Conservation (phyloP, 2,888 invertebrate species). For the Zaprionus lineosus region DNA sequence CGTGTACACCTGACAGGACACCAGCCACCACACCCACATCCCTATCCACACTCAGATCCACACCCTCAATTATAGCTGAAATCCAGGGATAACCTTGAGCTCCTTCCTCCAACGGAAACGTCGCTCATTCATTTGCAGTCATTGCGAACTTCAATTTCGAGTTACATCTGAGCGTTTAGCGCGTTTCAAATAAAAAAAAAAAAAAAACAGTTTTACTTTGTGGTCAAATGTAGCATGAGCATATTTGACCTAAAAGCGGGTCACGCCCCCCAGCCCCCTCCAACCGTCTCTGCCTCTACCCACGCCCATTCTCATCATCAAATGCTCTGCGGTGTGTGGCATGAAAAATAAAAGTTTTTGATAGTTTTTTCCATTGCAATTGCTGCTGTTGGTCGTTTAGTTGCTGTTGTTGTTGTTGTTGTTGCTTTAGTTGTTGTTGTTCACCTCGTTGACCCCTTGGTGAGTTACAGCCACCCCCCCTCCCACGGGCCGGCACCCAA, state of each 20-base stretch:
- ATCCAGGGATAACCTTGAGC: slow-evolving; percentile 1
- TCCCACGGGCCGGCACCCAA: too few relatives aligned
- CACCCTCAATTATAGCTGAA: slow-evolving; percentile 21
- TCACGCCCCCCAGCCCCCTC: slow-evolving; percentile 5
- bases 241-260: slow-evolving; percentile 58
- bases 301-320: slow-evolving; percentile 45
- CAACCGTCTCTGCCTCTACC: neutral
- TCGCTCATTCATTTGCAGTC: slow-evolving; percentile 55
- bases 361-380: slow-evolving; percentile 62
- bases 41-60: too few relatives aligned
- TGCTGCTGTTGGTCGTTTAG: slow-evolving; percentile 13
- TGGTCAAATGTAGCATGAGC: slow-evolving; percentile 78
- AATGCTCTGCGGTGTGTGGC: slow-evolving; percentile 63
- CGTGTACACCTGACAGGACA: too few relatives aligned
- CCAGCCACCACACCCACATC: too few relatives aligned
- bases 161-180: slow-evolving; percentile 64
- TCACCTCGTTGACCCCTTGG: neutral
- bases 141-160: slow-evolving; percentile 63
- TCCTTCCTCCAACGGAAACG: slow-evolving; percentile 10
- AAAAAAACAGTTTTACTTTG: slow-evolving; percentile 74
- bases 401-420: slow-evolving; percentile 9
- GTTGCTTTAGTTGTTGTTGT: neutral
- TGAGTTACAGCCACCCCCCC: too few relatives aligned
- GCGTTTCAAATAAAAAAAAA: too few relatives aligned
- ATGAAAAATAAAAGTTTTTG: slow-evolving; percentile 36